These are phyloP conservation scores for Plecturocebus donacophilus DNA, from an alignment of 2,113 vertebrate species.

Conservation along the genomic window DNA sequence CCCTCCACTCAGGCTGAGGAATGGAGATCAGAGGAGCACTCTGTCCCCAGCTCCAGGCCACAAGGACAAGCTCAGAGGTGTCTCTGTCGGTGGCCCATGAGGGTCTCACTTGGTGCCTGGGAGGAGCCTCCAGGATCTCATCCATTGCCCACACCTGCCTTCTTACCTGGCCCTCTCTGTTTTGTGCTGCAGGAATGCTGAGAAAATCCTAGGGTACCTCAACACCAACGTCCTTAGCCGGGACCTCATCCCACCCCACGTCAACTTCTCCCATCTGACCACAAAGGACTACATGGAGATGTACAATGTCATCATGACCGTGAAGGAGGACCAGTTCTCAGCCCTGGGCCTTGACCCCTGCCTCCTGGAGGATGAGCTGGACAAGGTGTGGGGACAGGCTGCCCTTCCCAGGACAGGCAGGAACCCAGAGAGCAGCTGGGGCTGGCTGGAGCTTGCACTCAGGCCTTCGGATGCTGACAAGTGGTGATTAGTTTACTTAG, in stretches of 20 bases:
- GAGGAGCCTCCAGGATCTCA: not conserved
- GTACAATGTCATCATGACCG: conserved; percentile 95
- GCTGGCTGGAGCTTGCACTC: not conserved
- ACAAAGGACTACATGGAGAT: conserved; percentile 95
- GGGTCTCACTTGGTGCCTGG: not conserved
- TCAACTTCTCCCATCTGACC: conserved; percentile 97
- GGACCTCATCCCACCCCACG: conserved; percentile 95
- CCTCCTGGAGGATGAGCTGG: conserved; percentile 94
- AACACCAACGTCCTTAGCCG: conserved; percentile 92
- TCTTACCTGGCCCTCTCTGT: not conserved
- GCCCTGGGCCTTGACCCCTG: conserved; percentile 94
- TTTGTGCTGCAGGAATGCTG: conserved; percentile 90
- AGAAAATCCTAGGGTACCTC: conserved; percentile 96
- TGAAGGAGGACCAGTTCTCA: conserved; percentile 92
- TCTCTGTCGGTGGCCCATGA: not conserved
- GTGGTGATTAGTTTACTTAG: not conserved
- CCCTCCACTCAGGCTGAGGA: not conserved
- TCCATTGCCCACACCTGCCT: not conserved
- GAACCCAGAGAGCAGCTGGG: not conserved
- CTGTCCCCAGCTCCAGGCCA: not conserved
- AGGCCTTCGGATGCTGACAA: not conserved
- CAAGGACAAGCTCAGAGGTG: not conserved
- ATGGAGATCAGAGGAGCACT: not conserved
- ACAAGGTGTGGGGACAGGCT: conserved; percentile 88
- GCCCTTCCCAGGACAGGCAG: not conserved